These are phyloP conservation scores for Rhimphoctona megacephalus DNA, from an alignment of 2,888 invertebrate species.

Conservation along the genomic window DNA sequence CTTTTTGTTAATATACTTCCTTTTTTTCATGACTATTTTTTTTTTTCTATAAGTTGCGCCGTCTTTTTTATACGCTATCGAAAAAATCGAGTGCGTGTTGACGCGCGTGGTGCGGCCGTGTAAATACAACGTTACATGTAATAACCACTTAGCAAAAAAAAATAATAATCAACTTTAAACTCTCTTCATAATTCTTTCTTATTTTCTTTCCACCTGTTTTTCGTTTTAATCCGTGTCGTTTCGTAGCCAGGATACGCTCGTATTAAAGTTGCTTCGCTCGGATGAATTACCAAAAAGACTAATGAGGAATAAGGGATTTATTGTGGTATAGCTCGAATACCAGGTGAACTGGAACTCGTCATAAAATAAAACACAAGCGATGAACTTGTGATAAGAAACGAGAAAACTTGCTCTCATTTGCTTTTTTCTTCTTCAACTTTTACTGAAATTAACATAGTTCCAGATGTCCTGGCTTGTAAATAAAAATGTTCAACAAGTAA, in stretches of 20 bases:
- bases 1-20: conserved; percentile 60
- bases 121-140: conserved; percentile 73
- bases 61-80: conserved; percentile 62
- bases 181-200: conserved; percentile 55
- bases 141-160: conserved; percentile 53
- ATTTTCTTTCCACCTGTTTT: conserved; percentile 59
- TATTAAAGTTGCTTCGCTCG: conserved; percentile 24
- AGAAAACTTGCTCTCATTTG: not conserved
- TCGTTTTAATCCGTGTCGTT: conserved; percentile 48
- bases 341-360: conserved; percentile 53
- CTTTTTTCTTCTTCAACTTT: not conserved
- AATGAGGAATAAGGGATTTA: conserved; percentile 35
- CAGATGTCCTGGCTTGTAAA: conserved; percentile 71
- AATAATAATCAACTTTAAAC: conserved; percentile 28
- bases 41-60: conserved; percentile 54
- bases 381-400: conserved; percentile 9
- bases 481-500: conserved; percentile 59
- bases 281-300: conserved; percentile 37
- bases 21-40: conserved; percentile 55
- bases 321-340: conserved; percentile 31
- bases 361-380: conserved; percentile 1
- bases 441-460: conserved; percentile 30
- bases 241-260: conserved; percentile 46
- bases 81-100: conserved; percentile 78
- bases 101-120: conserved; percentile 82